phyloP scores from a whole-genome alignment of 2,888 invertebrate genomes.

The Meta bourneti region DNA sequence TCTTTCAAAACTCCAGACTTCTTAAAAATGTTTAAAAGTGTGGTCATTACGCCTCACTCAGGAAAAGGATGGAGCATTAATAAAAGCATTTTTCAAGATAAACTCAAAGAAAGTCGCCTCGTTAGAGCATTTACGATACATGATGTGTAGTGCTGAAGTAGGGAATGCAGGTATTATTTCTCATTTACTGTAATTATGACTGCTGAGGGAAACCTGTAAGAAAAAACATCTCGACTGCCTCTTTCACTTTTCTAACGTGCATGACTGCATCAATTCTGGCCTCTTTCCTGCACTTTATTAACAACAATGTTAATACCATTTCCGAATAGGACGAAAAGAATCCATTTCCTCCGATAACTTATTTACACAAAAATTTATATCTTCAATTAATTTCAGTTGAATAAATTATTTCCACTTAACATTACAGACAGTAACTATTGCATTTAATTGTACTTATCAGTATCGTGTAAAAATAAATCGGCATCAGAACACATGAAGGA shows the following conservation, averaged over 20 bases:
- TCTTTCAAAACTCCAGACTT: not conserved
- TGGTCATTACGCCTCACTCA: slow-evolving; percentile 8
- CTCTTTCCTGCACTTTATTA: too few relatives aligned
- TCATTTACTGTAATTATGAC: slow-evolving; percentile 26
- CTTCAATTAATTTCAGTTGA: too few relatives aligned
- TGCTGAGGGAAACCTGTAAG: not conserved
- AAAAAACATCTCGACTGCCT: not conserved
- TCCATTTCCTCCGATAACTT: too few relatives aligned
- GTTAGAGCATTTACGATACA: slow-evolving; percentile 14
- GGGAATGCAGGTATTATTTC: not conserved
- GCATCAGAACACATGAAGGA: too few relatives aligned
- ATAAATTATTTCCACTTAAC: too few relatives aligned
- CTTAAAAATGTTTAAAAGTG: slow-evolving; percentile 1
- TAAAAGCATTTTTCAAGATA: slow-evolving; percentile 2
- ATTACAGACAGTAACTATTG: too few relatives aligned
- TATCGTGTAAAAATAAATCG: too few relatives aligned
- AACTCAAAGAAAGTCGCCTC: not conserved
- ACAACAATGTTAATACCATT: too few relatives aligned
- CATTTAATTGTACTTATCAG: too few relatives aligned
- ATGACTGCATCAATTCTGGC: not conserved
- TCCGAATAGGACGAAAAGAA: too few relatives aligned
- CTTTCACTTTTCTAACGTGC: not conserved
- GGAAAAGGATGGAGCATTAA: slow-evolving; percentile 7
- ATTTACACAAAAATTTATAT: too few relatives aligned
- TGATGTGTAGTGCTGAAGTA: not conserved